These are phyloP conservation scores for Taenioides sp. DNA, from an alignment of 2,797 vertebrate genomes.

Conservation along the genomic window DNA sequence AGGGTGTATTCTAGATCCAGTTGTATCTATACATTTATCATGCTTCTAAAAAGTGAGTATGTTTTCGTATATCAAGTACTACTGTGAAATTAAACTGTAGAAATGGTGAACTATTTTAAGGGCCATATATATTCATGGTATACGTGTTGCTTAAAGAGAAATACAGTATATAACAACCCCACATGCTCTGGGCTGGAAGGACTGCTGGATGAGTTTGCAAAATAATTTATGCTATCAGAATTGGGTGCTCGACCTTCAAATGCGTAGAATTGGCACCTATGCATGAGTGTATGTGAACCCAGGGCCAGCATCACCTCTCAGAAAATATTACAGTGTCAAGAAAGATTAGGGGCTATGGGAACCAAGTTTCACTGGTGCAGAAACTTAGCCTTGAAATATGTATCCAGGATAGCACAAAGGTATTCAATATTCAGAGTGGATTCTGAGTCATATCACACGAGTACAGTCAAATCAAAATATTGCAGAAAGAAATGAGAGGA, in stretches of 20 bases:
- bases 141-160: neutral
- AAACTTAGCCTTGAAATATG: constrained; percentile 12
- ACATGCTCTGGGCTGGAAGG: neutral
- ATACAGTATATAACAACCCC: neutral
- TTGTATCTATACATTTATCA: neutral
- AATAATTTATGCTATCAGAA: constrained; percentile 4
- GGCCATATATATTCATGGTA: neutral
- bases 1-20: neutral
- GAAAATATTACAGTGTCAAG: neutral
- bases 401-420: constrained; percentile 8
- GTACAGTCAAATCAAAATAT: constrained; percentile 7
- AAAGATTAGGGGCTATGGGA: constrained; percentile 3
- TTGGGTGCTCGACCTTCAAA: constrained; percentile 5
- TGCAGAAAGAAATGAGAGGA: constrained; percentile 11
- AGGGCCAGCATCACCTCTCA: constrained; percentile 1
- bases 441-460: constrained; percentile 28
- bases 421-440: constrained; percentile 24
- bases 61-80: neutral
- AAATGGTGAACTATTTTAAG: neutral
- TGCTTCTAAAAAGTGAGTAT: neutral
- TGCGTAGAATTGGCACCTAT: constrained; percentile 1
- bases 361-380: neutral
- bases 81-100: neutral
- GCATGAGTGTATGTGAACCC: neutral
- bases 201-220: neutral